Conservation (phyloP, 2,888 invertebrate genomes). For the Sturmia bella region DNA sequence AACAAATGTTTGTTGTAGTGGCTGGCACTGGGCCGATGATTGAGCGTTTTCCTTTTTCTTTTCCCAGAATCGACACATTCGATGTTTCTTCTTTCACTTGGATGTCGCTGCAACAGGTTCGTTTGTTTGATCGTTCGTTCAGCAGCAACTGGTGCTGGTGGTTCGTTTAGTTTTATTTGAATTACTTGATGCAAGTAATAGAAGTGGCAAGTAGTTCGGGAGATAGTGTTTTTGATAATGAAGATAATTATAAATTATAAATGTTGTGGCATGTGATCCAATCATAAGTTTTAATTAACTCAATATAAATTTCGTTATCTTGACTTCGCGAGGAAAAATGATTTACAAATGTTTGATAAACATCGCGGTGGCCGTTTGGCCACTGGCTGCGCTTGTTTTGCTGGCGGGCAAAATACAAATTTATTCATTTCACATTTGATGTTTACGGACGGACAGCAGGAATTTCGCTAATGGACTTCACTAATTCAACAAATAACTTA, state of each 20-base stretch:
- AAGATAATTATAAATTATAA: slow-evolving; percentile 55
- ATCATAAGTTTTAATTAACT: slow-evolving; percentile 59
- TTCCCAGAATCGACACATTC: slow-evolving; percentile 59
- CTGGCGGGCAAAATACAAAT: neutral
- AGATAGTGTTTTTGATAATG: slow-evolving; percentile 63
- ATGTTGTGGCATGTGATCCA: slow-evolving; percentile 55
- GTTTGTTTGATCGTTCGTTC: no score
- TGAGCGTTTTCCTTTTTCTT: neutral
- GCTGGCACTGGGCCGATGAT: slow-evolving; percentile 20
- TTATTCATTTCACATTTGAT: slow-evolving; percentile 15
- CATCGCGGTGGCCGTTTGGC: neutral
- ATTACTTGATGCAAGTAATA: slow-evolving; percentile 15
- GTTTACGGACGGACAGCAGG: neutral
- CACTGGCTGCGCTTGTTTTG: neutral
- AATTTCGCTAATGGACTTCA: slow-evolving; percentile 12
- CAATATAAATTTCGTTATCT: slow-evolving; percentile 7
- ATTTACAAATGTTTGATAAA: slow-evolving; percentile 12
- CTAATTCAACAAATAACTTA: slow-evolving; percentile 32
- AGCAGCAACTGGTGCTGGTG: no score
- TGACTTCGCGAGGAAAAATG: neutral
- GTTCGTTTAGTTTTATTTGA: neutral
- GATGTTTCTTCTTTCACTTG: slow-evolving; percentile 13
- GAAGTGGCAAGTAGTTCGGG: slow-evolving; percentile 22
- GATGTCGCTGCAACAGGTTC: slow-evolving; percentile 18
- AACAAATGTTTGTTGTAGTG: slow-evolving; percentile 14